Percentiles rank a stretch among this genome's conserved stretches.
These are phyloP conservation scores for Hypercompe scribonia DNA, from an alignment of 2,888 invertebrate species.

Conservation along the genomic window DNA sequence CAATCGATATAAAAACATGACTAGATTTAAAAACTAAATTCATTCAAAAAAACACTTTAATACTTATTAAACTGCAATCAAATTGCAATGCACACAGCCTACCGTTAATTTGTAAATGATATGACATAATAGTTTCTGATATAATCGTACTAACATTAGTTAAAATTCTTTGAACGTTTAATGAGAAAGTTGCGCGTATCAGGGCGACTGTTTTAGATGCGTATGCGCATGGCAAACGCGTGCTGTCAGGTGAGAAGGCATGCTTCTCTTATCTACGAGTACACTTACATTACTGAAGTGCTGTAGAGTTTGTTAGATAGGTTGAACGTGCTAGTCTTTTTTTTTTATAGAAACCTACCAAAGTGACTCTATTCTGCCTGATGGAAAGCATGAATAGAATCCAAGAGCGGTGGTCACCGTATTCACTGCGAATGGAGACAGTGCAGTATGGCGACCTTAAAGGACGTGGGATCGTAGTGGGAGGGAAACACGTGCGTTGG, in stretches of 20 bases:
- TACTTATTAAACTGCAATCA: slow-evolving; percentile 34
- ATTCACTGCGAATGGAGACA: too few species aligned
- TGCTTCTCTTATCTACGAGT: background rate
- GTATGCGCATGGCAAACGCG: slow-evolving; percentile 40
- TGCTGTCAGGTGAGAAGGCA: slow-evolving; percentile 24
- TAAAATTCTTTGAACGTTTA: slow-evolving; percentile 53
- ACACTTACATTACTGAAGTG: too few species aligned
- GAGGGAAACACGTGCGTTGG: too few species aligned
- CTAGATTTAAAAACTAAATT: slow-evolving; percentile 25
- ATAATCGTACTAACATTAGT: slow-evolving; percentile 40
- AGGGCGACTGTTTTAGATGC: slow-evolving; percentile 43
- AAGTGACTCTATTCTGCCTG: too few species aligned
- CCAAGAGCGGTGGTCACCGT: too few species aligned
- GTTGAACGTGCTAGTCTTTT: too few species aligned
- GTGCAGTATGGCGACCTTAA: too few species aligned
- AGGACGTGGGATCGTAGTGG: too few species aligned
- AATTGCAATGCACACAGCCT: slow-evolving; percentile 36
- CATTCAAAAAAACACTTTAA: slow-evolving; percentile 32
- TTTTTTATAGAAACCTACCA: too few species aligned
- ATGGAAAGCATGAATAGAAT: too few species aligned
- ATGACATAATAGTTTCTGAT: slow-evolving; percentile 10
- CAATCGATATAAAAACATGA: slow-evolving; percentile 25
- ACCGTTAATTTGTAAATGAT: slow-evolving; percentile 37
- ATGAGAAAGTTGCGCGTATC: slow-evolving; percentile 51
- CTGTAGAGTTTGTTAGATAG: too few species aligned